Percentiles rank a stretch among this genome's conserved stretches.
Conservation (phyloP, 1,140 invertebrate species). For the Aphis craccivora region DNA sequence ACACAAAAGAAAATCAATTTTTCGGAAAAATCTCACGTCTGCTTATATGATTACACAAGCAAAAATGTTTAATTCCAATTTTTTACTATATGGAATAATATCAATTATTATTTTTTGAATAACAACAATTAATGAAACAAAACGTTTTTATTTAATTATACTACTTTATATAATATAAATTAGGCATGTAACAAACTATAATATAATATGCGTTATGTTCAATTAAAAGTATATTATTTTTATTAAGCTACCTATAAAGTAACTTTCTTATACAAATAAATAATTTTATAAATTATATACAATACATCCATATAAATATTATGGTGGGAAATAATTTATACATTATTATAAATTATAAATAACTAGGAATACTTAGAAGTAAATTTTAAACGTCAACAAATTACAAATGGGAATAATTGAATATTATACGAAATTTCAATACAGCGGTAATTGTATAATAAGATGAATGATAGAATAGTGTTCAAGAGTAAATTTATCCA, state of each 20-base stretch:
- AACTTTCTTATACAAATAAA: not conserved
- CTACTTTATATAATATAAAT: too few species aligned
- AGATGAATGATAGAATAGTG: not conserved
- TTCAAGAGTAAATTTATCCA: not conserved
- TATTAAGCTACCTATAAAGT: not conserved
- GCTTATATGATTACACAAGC: too few species aligned
- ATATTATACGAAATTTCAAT: not conserved
- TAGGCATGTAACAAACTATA: not conserved
- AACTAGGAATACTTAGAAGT: not conserved
- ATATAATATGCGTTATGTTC: not conserved
- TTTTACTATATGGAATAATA: too few species aligned
- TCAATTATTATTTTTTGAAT: too few species aligned
- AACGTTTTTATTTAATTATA: too few species aligned
- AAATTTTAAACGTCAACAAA: not conserved
- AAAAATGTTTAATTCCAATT: too few species aligned
- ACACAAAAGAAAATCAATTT: too few species aligned
- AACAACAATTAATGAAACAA: too few species aligned
- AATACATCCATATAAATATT: not conserved
- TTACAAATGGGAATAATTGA: not conserved
- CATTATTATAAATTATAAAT: not conserved
- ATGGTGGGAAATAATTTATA: not conserved
- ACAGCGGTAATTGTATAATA: not conserved
- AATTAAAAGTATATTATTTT: not conserved
- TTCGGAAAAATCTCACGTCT: too few species aligned
- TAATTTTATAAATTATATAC: not conserved